Percentiles rank a stretch among this genome's conserved stretches.
Evolutionary conservation across 2,888 invertebrate species (phyloP).

Genomic region (Aphelenchoides bicaudatus): DNA sequence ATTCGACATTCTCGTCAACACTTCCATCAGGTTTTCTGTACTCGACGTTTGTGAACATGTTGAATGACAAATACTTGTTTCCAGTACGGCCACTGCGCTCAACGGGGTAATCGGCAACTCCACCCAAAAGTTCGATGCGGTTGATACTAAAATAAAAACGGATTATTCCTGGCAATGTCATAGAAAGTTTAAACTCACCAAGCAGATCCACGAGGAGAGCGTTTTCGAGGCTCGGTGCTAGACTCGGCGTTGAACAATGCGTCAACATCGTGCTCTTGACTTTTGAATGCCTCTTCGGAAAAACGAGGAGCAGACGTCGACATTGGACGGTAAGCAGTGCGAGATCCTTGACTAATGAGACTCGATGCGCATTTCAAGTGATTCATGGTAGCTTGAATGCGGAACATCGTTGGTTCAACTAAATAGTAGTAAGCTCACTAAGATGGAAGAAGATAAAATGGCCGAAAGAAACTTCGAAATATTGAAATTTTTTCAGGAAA

Average conservation of each 20-base stretch:
- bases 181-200: not conserved
- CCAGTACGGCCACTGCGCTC: constrained; percentile 37
- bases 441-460: too few species aligned
- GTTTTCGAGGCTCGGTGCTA: not conserved
- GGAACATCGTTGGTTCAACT: too few species aligned
- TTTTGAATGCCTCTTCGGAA: not conserved
- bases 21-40: constrained; percentile 20
- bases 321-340: not conserved
- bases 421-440: too few species aligned
- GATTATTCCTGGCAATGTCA: not conserved
- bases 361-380: not conserved
- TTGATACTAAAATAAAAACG: constrained; percentile 36
- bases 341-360: not conserved
- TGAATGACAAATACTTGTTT: constrained; percentile 40
- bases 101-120: constrained; percentile 43
- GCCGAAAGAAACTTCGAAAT: too few species aligned
- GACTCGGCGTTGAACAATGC: not conserved
- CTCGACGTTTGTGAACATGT: constrained; percentile 46
- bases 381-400: not conserved
- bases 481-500: not conserved
- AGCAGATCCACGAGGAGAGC: not conserved
- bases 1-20: constrained; percentile 18
- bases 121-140: constrained; percentile 49
- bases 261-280: constrained; percentile 4
- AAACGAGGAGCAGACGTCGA: not conserved